phyloP scores from a whole-genome alignment of 2,888 invertebrate species.

The Euplagia quadripunctaria region DNA sequence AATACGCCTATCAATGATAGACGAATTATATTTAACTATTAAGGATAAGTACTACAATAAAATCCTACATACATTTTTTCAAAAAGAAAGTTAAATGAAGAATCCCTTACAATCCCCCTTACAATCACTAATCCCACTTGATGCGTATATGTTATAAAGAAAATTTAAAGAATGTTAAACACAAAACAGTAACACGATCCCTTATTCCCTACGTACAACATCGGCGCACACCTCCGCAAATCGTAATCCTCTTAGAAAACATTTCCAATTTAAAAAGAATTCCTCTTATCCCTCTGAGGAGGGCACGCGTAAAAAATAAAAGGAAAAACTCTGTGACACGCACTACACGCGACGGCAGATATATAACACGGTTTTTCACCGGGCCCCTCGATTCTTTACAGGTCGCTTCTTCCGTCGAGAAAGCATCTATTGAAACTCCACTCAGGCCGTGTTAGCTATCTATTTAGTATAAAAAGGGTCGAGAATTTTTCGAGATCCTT shows the following conservation, averaged over 20 bases:
- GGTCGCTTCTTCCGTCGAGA: conserved; percentile 86
- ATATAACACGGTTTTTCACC: conserved; percentile 72
- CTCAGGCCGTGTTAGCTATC: conserved; percentile 87
- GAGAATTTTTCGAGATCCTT: conserved; percentile 84
- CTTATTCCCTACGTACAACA: conserved; percentile 74
- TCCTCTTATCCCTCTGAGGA: conserved; percentile 84
- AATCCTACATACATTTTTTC: conserved; percentile 15
- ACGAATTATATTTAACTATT: conserved; percentile 11
- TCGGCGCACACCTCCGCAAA: conserved; percentile 83
- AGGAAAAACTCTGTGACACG: conserved; percentile 83
- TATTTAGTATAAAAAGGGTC: conserved; percentile 88
- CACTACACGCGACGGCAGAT: conserved; percentile 63
- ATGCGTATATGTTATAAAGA: conserved; percentile 54
- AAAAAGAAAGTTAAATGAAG: conserved; percentile 21
- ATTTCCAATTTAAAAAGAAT: conserved; percentile 88
- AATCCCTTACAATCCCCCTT: conserved; percentile 41
- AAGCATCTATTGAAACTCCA: conserved; percentile 88
- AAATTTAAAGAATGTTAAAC: conserved; percentile 71
- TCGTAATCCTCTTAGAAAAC: conserved; percentile 88
- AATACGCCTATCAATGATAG: conserved; percentile 21
- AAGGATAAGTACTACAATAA: neutral
- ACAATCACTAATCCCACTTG: conserved; percentile 55
- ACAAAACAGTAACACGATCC: conserved; percentile 76
- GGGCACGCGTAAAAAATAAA: conserved; percentile 86
- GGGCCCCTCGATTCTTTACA: conserved; percentile 84